Conservation (phyloP, 1,140 invertebrate genomes). For the Drosophila saltans region DNA sequence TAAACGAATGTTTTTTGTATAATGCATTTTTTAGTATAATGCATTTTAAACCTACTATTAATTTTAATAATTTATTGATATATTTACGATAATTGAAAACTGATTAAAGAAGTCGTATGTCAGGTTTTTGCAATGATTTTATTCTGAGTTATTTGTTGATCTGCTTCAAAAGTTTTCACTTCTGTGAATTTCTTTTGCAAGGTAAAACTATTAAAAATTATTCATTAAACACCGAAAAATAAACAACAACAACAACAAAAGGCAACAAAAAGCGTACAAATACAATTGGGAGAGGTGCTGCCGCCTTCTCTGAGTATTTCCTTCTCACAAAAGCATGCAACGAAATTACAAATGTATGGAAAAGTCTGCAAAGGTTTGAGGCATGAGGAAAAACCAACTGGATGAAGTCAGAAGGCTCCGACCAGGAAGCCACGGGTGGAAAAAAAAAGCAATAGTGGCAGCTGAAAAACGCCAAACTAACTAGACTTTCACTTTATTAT, state of each 20-base stretch:
- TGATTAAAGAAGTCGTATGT: not conserved
- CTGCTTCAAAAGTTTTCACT: not conserved
- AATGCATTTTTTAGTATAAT: not conserved
- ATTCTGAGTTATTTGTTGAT: not conserved
- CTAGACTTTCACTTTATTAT: slow-evolving; percentile 82
- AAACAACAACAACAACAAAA: slow-evolving; percentile 42
- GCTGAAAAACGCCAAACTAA: slow-evolving; percentile 72
- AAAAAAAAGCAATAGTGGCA: slow-evolving; percentile 30
- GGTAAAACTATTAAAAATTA: slow-evolving; percentile 74
- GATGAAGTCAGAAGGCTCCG: slow-evolving; percentile 20
- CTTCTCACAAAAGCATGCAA: slow-evolving; percentile 71
- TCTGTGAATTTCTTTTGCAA: not conserved
- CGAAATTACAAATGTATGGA: slow-evolving; percentile 77
- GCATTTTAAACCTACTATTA: not conserved
- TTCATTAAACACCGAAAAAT: slow-evolving; percentile 68
- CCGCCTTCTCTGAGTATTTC: slow-evolving; percentile 55
- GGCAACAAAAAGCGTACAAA: slow-evolving; percentile 62
- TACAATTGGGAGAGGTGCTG: slow-evolving; percentile 47
- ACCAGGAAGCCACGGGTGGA: slow-evolving; percentile 37
- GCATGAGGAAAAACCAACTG: slow-evolving; percentile 25
- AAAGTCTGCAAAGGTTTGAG: slow-evolving; percentile 25
- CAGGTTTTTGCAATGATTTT: slow-evolving; percentile 1
- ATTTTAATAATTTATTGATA: not conserved
- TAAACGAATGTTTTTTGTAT: too few relatives aligned
- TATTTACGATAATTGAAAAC: not conserved